Percentiles rank a stretch among this genome's conserved stretches.
phyloP scores from a whole-genome alignment of 2,888 invertebrate genomes.

The Priapulus caudatus region DNA sequence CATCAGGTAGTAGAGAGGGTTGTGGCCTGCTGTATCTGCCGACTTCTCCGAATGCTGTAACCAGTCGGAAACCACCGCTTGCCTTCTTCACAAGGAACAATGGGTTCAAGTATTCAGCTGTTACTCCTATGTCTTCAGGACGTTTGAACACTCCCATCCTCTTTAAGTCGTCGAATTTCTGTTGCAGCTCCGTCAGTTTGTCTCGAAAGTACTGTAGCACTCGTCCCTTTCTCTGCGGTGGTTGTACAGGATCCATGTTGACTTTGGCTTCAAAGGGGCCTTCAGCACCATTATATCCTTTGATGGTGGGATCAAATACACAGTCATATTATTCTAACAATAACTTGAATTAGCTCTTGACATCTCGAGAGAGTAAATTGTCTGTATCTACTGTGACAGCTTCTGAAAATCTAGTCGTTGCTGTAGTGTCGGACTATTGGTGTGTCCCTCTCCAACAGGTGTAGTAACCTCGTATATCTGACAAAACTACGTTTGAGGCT shows the following conservation, averaged over 20 bases:
- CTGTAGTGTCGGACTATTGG: no score
- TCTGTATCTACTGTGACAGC: conserved; percentile 15
- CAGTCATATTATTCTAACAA: conserved; percentile 14
- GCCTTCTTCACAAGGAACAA: conserved; percentile 13
- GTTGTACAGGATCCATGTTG: conserved; percentile 23
- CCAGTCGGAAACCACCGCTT: conserved; percentile 8
- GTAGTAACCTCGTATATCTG: no score
- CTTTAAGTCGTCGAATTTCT: conserved; percentile 12
- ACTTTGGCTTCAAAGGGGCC: conserved; percentile 21
- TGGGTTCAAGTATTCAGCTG: conserved; percentile 11
- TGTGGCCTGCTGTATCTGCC: conserved; percentile 20
- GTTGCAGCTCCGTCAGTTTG: conserved; percentile 12
- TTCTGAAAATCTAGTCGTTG: conserved; percentile 14
- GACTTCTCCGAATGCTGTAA: conserved; percentile 12
- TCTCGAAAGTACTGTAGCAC: conserved; percentile 12
- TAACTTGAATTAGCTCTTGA: conserved; percentile 9
- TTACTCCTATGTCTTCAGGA: conserved; percentile 10
- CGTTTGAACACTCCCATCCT: conserved; percentile 4
- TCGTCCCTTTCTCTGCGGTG: conserved; percentile 14
- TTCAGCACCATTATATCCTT: conserved; percentile 20
- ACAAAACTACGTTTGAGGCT: no score
- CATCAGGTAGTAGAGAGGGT: conserved; percentile 14
- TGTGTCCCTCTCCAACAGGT: no score
- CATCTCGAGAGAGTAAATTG: conserved; percentile 9
- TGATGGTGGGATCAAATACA: conserved; percentile 18